Percentiles rank a stretch among this genome's conserved stretches.
These are phyloP conservation scores for Enteromius argenteus DNA, from an alignment of 2,797 vertebrate species.

Conservation along the genomic window DNA sequence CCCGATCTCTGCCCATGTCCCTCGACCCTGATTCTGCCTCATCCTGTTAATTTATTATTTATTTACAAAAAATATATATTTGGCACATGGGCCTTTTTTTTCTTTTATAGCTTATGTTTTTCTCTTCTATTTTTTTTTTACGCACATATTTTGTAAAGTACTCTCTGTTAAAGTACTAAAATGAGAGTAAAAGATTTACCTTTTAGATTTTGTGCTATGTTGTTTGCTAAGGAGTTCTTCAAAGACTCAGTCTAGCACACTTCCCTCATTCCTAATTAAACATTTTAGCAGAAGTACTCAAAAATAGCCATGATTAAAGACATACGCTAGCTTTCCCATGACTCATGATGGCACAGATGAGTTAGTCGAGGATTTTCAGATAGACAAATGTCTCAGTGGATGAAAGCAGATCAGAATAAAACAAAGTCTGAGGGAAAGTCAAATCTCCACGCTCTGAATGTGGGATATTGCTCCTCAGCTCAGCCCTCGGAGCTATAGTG, in stretches of 20 bases:
- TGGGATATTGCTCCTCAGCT: conserved; percentile 78
- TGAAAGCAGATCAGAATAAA: conserved; percentile 35
- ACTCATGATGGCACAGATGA: conserved; percentile 3
- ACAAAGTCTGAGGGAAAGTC: conserved; percentile 19
- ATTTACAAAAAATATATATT: too few species aligned
- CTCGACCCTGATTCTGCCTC: too few species aligned
- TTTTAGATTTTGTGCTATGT: neutral
- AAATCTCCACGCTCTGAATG: conserved; percentile 65
- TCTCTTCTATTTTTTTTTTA: too few species aligned
- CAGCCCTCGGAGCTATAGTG: conserved; percentile 73
- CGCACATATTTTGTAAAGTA: neutral
- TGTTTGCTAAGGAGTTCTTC: neutral
- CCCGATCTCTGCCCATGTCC: too few species aligned
- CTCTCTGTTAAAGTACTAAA: neutral
- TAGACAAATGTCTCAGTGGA: neutral
- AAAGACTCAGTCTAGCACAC: neutral
- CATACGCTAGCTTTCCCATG: neutral
- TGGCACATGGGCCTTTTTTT: too few species aligned
- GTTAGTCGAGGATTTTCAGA: conserved; percentile 11
- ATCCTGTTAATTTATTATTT: too few species aligned
- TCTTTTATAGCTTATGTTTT: too few species aligned
- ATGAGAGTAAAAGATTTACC: neutral
- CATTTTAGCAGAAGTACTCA: conserved; percentile 12
- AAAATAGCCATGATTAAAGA: conserved; percentile 14
- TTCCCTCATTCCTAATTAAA: neutral